Conservation (phyloP, 1,140 invertebrate species). For the Hycleus phaleratus region DNA sequence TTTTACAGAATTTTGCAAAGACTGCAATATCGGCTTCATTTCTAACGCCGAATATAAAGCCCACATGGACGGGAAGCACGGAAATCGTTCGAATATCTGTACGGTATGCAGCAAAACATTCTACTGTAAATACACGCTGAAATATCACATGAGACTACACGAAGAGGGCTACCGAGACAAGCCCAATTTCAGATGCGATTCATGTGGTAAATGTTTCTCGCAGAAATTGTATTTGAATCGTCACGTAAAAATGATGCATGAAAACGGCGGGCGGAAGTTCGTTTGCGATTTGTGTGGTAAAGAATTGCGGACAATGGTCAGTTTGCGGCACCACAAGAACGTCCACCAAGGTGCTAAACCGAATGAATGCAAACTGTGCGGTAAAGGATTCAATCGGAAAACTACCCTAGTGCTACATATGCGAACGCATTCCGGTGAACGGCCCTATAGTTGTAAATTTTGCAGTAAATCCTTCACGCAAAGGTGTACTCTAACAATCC, state of each 20-base stretch:
- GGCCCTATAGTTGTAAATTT: constrained; percentile 32
- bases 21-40: too few species aligned
- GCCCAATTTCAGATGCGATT: constrained; percentile 42
- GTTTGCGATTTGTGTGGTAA: constrained; percentile 7
- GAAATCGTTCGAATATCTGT: constrained; percentile 17
- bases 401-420: constrained; percentile 35
- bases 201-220: constrained; percentile 41
- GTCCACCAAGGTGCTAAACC: constrained; percentile 1
- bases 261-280: constrained; percentile 8
- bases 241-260: constrained; percentile 12
- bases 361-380: not conserved
- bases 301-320: not conserved
- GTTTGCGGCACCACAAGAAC: not conserved
- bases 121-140: constrained; percentile 28
- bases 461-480: constrained; percentile 14
- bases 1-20: constrained; percentile 13
- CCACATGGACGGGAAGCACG: too few species aligned
- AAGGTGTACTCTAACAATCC: not conserved
- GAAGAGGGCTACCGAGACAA: constrained; percentile 24
- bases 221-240: constrained; percentile 22
- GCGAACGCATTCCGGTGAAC: constrained; percentile 36
- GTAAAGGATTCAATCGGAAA: not conserved
- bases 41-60: too few species aligned
- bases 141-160: constrained; percentile 27
- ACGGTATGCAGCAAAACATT: constrained; percentile 28